Evolutionary conservation across 2,113 vertebrate genomes (phyloP).

Genomic region (Tinamus guttatus): DNA sequence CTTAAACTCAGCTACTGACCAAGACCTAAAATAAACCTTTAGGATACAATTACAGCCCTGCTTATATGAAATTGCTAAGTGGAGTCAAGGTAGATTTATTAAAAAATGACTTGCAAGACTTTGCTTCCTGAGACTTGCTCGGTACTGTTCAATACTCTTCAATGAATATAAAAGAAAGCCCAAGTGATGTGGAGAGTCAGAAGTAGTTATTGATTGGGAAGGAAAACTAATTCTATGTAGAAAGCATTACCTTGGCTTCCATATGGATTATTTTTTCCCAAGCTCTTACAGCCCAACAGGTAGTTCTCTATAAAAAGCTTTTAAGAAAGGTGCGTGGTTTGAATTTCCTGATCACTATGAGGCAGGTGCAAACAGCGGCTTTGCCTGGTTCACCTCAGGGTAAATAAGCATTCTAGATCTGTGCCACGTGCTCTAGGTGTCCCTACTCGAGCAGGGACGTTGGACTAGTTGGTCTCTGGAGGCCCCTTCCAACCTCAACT

Average conservation of each 20-base stretch:
- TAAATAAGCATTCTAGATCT: background rate
- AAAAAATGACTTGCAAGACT: background rate
- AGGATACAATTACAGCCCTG: background rate
- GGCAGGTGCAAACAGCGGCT: background rate
- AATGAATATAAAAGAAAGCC: background rate
- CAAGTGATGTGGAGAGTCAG: background rate
- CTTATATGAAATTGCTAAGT: background rate
- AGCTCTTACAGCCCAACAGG: background rate
- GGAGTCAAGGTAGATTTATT: background rate
- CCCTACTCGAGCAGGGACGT: too few species aligned
- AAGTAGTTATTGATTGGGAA: background rate
- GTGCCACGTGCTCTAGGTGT: too few species aligned
- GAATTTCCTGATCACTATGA: background rate
- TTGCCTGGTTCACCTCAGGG: constrained; percentile 22
- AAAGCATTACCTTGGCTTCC: background rate
- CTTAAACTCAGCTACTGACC: background rate
- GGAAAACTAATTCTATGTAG: background rate
- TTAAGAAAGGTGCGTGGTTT: background rate
- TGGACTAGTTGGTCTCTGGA: too few species aligned
- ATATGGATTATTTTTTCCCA: background rate
- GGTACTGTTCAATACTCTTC: background rate
- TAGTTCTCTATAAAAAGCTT: background rate
- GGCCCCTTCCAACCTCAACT: too few species aligned
- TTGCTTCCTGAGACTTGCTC: background rate
- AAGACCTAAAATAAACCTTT: background rate